phyloP scores from a whole-genome alignment of 2,888 invertebrate species.

The Pristionchus entomophagus region DNA sequence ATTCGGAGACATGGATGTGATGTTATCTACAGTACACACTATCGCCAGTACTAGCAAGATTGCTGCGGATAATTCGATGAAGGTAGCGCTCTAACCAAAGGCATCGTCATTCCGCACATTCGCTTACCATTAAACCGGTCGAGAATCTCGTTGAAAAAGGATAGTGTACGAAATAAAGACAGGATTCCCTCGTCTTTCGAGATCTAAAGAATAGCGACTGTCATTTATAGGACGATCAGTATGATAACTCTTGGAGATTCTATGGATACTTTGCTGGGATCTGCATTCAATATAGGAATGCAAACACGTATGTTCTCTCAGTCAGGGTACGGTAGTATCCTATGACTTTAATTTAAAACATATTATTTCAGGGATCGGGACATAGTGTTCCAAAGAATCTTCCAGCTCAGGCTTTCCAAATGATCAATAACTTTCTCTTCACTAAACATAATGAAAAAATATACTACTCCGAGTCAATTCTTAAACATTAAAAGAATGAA shows the following conservation, averaged over 20 bases:
- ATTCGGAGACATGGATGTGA: neutral
- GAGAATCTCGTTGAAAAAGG: neutral
- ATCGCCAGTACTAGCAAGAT: too few relatives aligned
- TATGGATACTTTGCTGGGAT: too few relatives aligned
- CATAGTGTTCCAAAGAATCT: slow-evolving; percentile 9
- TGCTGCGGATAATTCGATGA: too few relatives aligned
- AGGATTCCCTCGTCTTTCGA: neutral
- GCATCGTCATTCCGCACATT: too few relatives aligned
- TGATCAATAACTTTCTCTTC: neutral
- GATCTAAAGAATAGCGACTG: too few relatives aligned
- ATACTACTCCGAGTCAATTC: neutral
- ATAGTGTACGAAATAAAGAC: neutral
- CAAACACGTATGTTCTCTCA: neutral
- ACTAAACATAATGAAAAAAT: neutral
- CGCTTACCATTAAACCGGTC: too few relatives aligned
- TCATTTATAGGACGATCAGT: too few relatives aligned
- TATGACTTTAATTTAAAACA: neutral
- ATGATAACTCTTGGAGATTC: too few relatives aligned
- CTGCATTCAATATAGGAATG: too few relatives aligned
- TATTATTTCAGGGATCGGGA: neutral
- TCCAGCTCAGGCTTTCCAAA: slow-evolving; percentile 7
- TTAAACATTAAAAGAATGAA: neutral
- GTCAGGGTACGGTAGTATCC: neutral
- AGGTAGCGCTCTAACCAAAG: too few relatives aligned
- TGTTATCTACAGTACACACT: neutral